These are phyloP conservation scores for Thermophis baileyi DNA, from an alignment of 2,113 vertebrate species.

Conservation along the genomic window DNA sequence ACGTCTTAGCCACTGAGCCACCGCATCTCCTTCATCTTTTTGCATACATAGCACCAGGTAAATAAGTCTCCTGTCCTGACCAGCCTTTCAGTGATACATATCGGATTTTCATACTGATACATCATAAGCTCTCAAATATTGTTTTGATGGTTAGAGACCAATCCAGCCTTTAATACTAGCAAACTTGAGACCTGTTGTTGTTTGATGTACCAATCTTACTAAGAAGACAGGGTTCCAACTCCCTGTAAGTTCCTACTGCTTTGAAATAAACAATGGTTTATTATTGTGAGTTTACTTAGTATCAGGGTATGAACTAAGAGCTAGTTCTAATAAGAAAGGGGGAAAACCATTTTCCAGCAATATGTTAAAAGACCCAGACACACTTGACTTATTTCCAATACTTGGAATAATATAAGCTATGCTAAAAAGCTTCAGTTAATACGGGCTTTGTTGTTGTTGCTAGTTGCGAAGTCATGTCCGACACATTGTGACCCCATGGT, in stretches of 20 bases:
- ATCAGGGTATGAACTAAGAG: background rate
- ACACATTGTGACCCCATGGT: too few species aligned
- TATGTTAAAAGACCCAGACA: background rate
- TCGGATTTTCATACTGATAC: background rate
- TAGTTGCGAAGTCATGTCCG: too few species aligned
- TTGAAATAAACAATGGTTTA: background rate
- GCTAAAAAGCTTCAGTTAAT: background rate
- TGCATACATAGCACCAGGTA: background rate
- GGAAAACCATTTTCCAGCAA: background rate
- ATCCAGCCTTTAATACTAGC: background rate
- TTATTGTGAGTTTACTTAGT: background rate
- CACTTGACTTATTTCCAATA: background rate
- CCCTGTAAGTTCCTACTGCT: background rate
- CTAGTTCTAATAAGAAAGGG: background rate
- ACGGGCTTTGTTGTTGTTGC: background rate
- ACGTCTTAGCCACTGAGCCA: too few species aligned
- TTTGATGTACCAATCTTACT: background rate
- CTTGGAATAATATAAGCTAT: background rate
- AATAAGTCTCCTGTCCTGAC: background rate
- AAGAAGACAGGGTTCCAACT: background rate
- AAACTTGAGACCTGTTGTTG: background rate
- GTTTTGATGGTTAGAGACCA: background rate
- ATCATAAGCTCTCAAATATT: background rate
- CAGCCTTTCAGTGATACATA: background rate
- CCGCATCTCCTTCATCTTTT: too few species aligned